Evolutionary conservation across 2,113 vertebrate species (phyloP).

Genomic region (Malurus elegans): DNA sequence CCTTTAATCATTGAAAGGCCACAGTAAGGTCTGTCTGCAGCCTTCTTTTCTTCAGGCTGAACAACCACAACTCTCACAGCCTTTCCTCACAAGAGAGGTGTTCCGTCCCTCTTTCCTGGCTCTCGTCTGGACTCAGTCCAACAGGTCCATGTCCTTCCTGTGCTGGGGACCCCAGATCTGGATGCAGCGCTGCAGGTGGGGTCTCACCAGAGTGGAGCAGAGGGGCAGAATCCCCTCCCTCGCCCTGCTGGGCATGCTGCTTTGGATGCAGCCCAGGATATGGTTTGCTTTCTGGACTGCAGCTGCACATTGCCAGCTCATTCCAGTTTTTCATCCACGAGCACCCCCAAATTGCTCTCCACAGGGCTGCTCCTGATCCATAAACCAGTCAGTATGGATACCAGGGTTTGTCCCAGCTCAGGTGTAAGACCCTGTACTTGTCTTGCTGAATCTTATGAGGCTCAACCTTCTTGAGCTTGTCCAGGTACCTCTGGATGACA

Average conservation of each 20-base stretch:
- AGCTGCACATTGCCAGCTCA: not conserved
- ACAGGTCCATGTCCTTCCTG: rapidly evolving
- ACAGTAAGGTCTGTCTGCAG: not conserved
- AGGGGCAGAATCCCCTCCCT: not conserved
- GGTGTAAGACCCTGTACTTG: not conserved
- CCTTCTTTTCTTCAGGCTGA: not conserved
- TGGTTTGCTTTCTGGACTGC: not conserved
- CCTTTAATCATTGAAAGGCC: not conserved
- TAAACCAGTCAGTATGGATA: not conserved
- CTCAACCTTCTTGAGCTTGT: not conserved
- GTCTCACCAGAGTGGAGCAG: not conserved
- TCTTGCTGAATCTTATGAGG: not conserved
- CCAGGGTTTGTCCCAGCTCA: not conserved
- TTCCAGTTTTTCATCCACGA: not conserved
- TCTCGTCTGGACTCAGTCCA: rapidly evolving
- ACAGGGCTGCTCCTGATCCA: not conserved
- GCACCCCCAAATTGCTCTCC: not conserved
- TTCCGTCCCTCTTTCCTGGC: not conserved
- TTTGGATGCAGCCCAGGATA: not conserved
- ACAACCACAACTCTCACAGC: not conserved
- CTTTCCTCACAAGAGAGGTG: not conserved
- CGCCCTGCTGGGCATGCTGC: not conserved
- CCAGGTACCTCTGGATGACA: not conserved
- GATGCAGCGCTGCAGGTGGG: not conserved
- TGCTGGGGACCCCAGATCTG: not conserved